These are phyloP conservation scores for Hylaeus volcanicus DNA, from an alignment of 1,140 invertebrate genomes.

Conservation along the genomic window DNA sequence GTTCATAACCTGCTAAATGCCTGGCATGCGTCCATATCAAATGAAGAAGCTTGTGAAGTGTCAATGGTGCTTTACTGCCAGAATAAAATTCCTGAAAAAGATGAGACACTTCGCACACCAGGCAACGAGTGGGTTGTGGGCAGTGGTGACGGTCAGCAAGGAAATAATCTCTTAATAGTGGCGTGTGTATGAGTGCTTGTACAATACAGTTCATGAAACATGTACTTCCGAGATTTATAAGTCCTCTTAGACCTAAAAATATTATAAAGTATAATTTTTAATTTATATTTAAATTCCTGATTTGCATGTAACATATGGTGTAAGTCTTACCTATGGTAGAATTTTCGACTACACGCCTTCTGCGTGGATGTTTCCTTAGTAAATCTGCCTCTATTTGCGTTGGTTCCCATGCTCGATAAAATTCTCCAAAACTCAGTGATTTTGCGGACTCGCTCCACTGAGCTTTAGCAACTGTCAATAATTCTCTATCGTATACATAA, in stretches of 20 bases:
- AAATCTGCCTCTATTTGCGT: slow-evolving; percentile 86
- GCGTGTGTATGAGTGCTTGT: slow-evolving; percentile 97
- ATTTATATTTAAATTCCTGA: not conserved
- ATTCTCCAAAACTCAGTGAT: slow-evolving; percentile 85
- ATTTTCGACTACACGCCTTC: slow-evolving; percentile 89
- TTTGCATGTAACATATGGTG: not conserved
- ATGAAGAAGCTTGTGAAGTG: slow-evolving; percentile 93
- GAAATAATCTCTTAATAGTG: slow-evolving; percentile 96
- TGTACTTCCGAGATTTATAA: slow-evolving; percentile 98
- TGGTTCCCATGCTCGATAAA: slow-evolving; percentile 90
- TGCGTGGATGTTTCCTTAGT: slow-evolving; percentile 87
- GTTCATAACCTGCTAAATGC: slow-evolving; percentile 97
- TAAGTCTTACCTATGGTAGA: slow-evolving; percentile 87
- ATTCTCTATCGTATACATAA: slow-evolving; percentile 92
- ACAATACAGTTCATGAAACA: slow-evolving; percentile 99
- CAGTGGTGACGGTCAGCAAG: slow-evolving; percentile 95
- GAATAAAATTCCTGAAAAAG: slow-evolving; percentile 97
- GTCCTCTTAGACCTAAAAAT: slow-evolving; percentile 87
- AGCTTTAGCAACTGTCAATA: slow-evolving; percentile 84
- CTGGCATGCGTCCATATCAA: slow-evolving; percentile 98
- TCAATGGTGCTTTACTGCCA: slow-evolving; percentile 92
- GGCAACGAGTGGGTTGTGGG: slow-evolving; percentile 86
- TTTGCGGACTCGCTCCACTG: slow-evolving; percentile 83
- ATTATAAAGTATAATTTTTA: not conserved
- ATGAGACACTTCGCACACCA: slow-evolving; percentile 95